These are phyloP conservation scores for Patagioenas fasciata DNA, from an alignment of 2,113 vertebrate genomes.

Conservation along the genomic window DNA sequence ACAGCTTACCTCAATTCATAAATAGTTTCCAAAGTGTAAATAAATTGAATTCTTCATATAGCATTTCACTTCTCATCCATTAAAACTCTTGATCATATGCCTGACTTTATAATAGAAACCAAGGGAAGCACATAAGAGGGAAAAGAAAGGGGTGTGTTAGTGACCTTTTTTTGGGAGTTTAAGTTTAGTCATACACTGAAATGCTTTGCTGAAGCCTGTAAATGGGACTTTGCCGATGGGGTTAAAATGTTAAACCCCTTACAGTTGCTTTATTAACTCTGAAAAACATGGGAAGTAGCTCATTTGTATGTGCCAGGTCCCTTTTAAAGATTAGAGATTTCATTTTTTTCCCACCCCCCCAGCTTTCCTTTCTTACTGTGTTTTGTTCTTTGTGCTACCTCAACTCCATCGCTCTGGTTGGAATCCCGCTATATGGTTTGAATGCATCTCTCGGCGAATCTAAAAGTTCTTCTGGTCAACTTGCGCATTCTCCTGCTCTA, in stretches of 20 bases:
- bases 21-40: neutral
- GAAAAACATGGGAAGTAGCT: neutral
- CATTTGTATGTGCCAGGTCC: neutral
- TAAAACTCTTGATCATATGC: neutral
- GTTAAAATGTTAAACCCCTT: neutral
- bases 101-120: neutral
- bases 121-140: neutral
- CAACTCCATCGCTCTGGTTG: constrained; percentile 43
- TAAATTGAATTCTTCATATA: neutral
- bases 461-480: constrained; percentile 61
- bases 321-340: neutral
- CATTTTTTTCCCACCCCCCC: neutral
- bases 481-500: constrained; percentile 54
- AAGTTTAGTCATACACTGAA: neutral
- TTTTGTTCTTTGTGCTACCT: constrained; percentile 38
- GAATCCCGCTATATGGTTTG: constrained; percentile 21
- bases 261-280: neutral
- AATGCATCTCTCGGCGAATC: constrained; percentile 31
- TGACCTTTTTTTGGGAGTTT: neutral
- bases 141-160: neutral
- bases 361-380: neutral
- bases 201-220: neutral
- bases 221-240: neutral
- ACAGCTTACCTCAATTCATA: neutral
- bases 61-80: neutral